Percentiles rank a stretch among this genome's conserved stretches.
phyloP scores from a whole-genome alignment of 2,888 invertebrate genomes.

The Chaetoderma sp. region DNA sequence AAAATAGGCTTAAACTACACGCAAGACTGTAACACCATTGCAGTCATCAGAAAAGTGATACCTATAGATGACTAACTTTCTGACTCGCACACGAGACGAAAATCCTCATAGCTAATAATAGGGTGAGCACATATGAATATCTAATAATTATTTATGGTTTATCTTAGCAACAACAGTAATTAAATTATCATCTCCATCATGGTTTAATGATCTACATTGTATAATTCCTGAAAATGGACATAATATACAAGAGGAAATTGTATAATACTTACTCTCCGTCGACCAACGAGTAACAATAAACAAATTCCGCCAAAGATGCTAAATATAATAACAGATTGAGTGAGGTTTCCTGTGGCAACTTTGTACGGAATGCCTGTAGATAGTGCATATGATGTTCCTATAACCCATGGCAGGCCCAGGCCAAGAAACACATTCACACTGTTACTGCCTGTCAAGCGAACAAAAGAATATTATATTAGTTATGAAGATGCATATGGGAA shows the following conservation, averaged over 20 bases:
- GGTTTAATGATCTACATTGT: too few relatives aligned
- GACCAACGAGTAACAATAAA: conserved; percentile 51
- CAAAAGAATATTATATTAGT: not conserved
- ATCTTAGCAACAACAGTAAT: not conserved
- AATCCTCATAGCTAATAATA: not conserved
- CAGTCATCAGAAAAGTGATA: too few relatives aligned
- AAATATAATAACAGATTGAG: conserved; percentile 62
- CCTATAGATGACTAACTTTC: too few relatives aligned
- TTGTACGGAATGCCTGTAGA: conserved; percentile 43
- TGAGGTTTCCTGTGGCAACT: conserved; percentile 55
- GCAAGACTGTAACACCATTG: too few relatives aligned
- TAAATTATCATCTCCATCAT: not conserved
- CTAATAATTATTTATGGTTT: not conserved
- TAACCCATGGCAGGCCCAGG: conserved; percentile 66
- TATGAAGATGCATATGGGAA: too few relatives aligned
- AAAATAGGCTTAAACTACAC: too few relatives aligned
- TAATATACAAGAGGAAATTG: not conserved
- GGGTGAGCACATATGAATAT: not conserved
- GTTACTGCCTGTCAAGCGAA: conserved; percentile 64
- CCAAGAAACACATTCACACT: conserved; percentile 68
- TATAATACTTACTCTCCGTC: conserved; percentile 54
- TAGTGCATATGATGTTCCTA: conserved; percentile 55
- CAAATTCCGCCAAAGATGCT: conserved; percentile 51
- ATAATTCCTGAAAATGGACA: not conserved
- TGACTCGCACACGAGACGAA: too few relatives aligned